phyloP scores from a whole-genome alignment of 1,140 invertebrate species.

The Leptopilina boulardi region DNA sequence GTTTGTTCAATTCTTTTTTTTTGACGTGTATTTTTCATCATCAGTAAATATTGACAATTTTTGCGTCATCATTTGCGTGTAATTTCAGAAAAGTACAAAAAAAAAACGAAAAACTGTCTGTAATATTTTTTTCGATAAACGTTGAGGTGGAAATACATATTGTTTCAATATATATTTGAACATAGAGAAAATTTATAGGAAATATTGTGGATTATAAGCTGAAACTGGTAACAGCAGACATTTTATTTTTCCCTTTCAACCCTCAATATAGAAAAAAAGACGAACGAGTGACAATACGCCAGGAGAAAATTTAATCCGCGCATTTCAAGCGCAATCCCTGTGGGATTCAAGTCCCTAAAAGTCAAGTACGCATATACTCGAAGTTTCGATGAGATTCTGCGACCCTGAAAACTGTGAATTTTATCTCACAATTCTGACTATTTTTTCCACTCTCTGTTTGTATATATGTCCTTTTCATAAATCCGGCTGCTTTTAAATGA shows the following conservation, averaged over 20 bases:
- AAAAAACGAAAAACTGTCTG: no score
- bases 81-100: no score
- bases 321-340: background rate
- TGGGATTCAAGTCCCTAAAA: background rate
- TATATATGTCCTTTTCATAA: background rate
- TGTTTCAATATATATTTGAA: background rate
- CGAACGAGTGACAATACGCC: background rate
- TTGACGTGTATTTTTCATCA: no score
- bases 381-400: slow-evolving; percentile 16
- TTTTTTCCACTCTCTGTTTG: background rate
- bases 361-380: background rate
- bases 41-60: no score
- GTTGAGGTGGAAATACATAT: background rate
- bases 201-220: background rate
- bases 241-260: background rate
- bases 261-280: background rate
- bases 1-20: no score
- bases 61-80: no score
- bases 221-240: background rate
- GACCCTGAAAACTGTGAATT: slow-evolving; percentile 13
- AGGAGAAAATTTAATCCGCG: background rate
- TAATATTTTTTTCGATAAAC: no score
- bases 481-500: background rate
- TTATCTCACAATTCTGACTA: slow-evolving; percentile 7
- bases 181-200: background rate